These are phyloP conservation scores for Hoplostethus atlanticus DNA, from an alignment of 2,797 vertebrate genomes.

Conservation along the genomic window DNA sequence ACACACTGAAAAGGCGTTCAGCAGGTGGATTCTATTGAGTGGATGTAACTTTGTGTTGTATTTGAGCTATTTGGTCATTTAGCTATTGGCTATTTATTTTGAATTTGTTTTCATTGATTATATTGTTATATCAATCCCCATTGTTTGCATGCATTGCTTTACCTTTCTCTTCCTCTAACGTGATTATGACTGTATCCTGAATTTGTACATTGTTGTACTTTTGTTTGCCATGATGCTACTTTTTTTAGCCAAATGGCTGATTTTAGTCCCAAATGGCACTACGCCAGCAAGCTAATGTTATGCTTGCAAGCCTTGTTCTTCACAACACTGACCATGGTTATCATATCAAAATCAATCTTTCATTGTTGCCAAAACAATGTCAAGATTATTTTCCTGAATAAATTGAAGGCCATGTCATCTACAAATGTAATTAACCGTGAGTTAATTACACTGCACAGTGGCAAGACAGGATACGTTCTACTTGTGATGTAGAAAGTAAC, in stretches of 20 bases:
- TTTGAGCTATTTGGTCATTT: too few relatives aligned
- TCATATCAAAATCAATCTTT: not conserved
- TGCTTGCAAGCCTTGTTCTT: not conserved
- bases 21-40: too few relatives aligned
- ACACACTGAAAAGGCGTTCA: too few relatives aligned
- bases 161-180: too few relatives aligned
- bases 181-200: too few relatives aligned
- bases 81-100: too few relatives aligned
- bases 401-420: not conserved
- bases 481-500: constrained; percentile 13
- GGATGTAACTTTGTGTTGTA: too few relatives aligned
- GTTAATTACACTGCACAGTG: not conserved
- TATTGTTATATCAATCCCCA: too few relatives aligned
- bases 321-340: not conserved
- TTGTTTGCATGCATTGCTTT: too few relatives aligned
- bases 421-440: constrained; percentile 2
- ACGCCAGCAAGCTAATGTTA: not conserved
- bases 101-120: too few relatives aligned
- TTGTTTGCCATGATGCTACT: too few relatives aligned
- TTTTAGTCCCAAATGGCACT: not conserved
- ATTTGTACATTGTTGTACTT: too few relatives aligned
- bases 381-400: not conserved
- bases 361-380: not conserved
- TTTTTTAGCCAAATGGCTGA: not conserved
- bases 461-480: constrained; percentile 10